Percentiles rank a stretch among this genome's conserved stretches.
Conservation (phyloP, 2,888 invertebrate genomes). For the Conistra vaccinii region DNA sequence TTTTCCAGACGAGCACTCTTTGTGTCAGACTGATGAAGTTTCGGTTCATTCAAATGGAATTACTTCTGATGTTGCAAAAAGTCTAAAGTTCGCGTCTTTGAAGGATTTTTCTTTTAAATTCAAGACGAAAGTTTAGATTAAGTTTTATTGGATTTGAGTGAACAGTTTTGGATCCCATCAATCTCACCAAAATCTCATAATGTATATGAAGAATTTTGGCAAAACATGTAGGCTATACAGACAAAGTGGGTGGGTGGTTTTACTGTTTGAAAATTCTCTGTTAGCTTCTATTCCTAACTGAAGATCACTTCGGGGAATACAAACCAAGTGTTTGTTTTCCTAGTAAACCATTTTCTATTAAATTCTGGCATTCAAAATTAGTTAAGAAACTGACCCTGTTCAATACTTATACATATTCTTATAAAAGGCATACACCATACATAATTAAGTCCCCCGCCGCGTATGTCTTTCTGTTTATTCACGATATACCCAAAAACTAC, state of each 20-base stretch:
- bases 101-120: constrained; percentile 12
- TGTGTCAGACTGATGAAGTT: constrained; percentile 22
- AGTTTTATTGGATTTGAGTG: constrained; percentile 33
- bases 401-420: neutral
- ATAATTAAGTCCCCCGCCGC: too few species aligned
- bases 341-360: neutral
- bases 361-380: neutral
- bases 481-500: too few species aligned
- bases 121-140: constrained; percentile 13
- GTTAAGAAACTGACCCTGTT: neutral
- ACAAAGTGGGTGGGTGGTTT: neutral
- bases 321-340: neutral
- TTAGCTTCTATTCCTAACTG: neutral
- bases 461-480: too few species aligned
- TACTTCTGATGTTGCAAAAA: constrained; percentile 37
- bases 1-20: constrained; percentile 38
- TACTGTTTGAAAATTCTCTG: too few species aligned
- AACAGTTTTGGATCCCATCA: constrained; percentile 7
- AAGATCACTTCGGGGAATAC: neutral
- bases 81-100: constrained; percentile 22
- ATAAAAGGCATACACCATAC: too few species aligned
- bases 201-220: neutral
- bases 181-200: neutral
- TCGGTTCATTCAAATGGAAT: constrained; percentile 46
- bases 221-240: neutral